phyloP scores from a whole-genome alignment of 2,113 vertebrate genomes.

The Strix uralensis region DNA sequence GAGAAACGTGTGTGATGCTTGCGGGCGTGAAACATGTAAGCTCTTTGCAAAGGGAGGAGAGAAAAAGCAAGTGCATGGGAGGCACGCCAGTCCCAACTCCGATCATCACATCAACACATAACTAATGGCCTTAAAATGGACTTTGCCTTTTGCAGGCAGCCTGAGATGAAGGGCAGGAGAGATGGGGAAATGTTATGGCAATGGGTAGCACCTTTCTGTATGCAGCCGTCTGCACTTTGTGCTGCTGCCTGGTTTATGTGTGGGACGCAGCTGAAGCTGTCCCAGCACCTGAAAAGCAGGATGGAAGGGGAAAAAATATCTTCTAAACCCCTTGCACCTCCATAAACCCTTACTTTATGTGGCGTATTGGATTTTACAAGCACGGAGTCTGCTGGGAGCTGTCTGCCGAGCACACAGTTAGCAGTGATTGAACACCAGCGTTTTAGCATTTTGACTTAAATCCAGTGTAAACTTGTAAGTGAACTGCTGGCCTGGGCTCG shows the following conservation, averaged over 20 bases:
- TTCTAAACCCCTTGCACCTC: not conserved
- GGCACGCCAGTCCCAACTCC: accelerated
- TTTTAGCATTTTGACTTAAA: slow-evolving; percentile 66
- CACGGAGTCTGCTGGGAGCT: slow-evolving; percentile 45
- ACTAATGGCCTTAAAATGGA: not conserved
- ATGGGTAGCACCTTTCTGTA: accelerated
- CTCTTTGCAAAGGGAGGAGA: not conserved
- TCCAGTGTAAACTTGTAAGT: slow-evolving; percentile 55
- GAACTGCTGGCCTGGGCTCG: slow-evolving; percentile 43
- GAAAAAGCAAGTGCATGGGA: not conserved
- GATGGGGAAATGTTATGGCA: not conserved
- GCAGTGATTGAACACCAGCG: slow-evolving; percentile 53
- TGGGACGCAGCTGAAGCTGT: accelerated
- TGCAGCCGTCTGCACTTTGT: not conserved
- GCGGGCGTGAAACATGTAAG: accelerated
- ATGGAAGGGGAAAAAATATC: not conserved
- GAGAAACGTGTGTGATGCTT: not conserved
- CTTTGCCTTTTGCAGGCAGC: not conserved
- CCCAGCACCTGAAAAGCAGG: not conserved
- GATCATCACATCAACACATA: not conserved
- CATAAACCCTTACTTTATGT: slow-evolving; percentile 7
- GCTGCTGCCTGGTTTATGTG: not conserved
- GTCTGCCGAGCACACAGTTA: slow-evolving; percentile 34
- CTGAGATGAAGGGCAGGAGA: not conserved
- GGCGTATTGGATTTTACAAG: slow-evolving; percentile 54